Evolutionary conservation across 2,797 vertebrate genomes (phyloP).

Genomic region (Enteromius paludinosus): DNA sequence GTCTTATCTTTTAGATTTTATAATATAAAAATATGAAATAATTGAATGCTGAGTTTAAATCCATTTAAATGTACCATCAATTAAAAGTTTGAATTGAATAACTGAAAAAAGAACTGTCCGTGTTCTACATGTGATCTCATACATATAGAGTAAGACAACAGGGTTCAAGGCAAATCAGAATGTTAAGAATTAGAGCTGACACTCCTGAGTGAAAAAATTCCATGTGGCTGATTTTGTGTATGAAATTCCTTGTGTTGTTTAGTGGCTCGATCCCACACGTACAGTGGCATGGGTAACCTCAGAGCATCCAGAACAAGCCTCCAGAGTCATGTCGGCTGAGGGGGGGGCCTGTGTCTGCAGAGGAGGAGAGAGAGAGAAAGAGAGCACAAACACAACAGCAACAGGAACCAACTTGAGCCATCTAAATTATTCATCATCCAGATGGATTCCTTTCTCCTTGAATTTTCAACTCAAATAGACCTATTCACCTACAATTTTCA

Average conservation of each 20-base stretch:
- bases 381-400: conserved; percentile 90
- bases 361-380: conserved; percentile 48
- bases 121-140: neutral
- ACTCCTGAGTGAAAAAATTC: conserved; percentile 9
- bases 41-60: neutral
- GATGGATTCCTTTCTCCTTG: conserved; percentile 96
- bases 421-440: conserved; percentile 99
- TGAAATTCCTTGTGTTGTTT: conserved; percentile 46
- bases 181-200: conserved; percentile 20
- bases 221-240: conserved; percentile 33
- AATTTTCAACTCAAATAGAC: conserved; percentile 83
- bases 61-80: no score
- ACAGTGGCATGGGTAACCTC: conserved; percentile 79
- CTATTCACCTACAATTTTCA: conserved; percentile 66
- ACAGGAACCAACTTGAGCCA: conserved; percentile 99
- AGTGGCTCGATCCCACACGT: conserved; percentile 63
- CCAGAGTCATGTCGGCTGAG: conserved; percentile 79
- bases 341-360: conserved; percentile 63
- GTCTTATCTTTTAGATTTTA: neutral
- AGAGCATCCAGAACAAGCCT: conserved; percentile 83
- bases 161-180: conserved; percentile 13
- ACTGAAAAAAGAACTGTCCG: neutral
- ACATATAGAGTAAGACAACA: conserved; percentile 17
- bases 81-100: no score
- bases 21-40: neutral